Percentiles rank a stretch among this genome's conserved stretches.
Evolutionary conservation across 2,113 vertebrate genomes (phyloP).

Genomic region (Panurus biarmicus): DNA sequence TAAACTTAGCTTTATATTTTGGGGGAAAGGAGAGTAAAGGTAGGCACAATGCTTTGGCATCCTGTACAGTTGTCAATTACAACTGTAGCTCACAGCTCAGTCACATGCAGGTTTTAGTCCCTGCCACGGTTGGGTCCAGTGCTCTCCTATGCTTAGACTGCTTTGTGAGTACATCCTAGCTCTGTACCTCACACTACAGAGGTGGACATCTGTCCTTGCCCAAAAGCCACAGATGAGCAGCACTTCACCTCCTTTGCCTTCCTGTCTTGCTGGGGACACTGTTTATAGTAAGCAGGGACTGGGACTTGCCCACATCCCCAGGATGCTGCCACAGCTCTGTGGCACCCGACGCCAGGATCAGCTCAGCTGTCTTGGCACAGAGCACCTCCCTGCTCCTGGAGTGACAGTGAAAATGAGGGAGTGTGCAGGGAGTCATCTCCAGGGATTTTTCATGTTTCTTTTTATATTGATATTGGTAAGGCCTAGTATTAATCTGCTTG

Average conservation of each 20-base stretch:
- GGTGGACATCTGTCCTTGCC: neutral
- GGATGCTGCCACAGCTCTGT: neutral
- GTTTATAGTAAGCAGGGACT: rapidly evolving
- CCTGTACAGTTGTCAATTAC: neutral
- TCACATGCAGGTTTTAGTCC: neutral
- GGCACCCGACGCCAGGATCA: rapidly evolving
- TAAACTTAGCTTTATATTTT: neutral
- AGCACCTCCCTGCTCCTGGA: neutral
- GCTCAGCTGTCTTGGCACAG: neutral
- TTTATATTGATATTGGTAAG: neutral
- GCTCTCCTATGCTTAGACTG: neutral
- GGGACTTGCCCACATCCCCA: rapidly evolving
- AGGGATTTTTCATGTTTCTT: neutral
- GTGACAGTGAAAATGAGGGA: neutral
- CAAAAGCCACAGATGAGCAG: neutral
- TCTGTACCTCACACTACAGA: neutral
- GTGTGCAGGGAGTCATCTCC: neutral
- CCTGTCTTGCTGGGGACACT: neutral
- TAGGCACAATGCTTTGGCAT: neutral
- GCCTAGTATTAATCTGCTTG: neutral
- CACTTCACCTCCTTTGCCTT: neutral
- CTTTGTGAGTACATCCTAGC: neutral
- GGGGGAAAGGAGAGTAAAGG: neutral
- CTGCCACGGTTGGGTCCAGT: rapidly evolving
- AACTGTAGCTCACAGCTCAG: neutral